Conservation (phyloP, 2,888 invertebrate genomes). For the Polietes domitor region DNA sequence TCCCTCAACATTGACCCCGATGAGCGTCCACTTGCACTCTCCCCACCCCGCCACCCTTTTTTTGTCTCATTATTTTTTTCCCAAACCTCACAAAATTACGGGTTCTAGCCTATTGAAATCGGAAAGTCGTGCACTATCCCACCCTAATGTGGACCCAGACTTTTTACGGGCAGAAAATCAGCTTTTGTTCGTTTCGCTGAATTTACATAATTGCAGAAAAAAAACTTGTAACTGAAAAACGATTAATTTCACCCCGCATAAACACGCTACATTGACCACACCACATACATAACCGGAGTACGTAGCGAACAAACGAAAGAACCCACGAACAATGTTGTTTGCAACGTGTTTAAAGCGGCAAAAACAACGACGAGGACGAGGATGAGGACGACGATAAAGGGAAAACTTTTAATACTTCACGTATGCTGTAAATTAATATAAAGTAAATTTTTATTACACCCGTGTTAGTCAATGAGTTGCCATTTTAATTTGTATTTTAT, state of each 20-base stretch:
- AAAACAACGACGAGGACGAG: neutral
- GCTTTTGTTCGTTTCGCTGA: no score
- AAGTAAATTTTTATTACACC: conserved; percentile 23
- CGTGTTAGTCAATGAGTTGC: conserved; percentile 51
- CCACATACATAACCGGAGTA: neutral
- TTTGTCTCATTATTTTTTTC: no score
- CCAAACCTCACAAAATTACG: no score
- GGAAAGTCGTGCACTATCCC: no score
- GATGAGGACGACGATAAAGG: neutral
- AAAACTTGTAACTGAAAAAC: no score
- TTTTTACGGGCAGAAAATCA: no score
- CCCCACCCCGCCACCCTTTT: no score
- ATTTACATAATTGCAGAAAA: no score
- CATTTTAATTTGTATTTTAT: conserved; percentile 40
- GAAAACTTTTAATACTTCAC: conserved; percentile 17
- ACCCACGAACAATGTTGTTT: neutral
- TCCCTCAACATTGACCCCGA: no score
- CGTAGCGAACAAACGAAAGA: neutral
- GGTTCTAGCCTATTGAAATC: no score
- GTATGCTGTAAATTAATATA: conserved; percentile 40
- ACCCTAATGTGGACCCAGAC: no score
- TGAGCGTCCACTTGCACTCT: no score
- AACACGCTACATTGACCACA: neutral
- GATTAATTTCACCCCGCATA: neutral
- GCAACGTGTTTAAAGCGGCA: conserved; percentile 10